Evolutionary conservation across 2,797 vertebrate species (phyloP), one percentile per base, ranked within the genome.

Genomic region (Channa striata): DNA sequence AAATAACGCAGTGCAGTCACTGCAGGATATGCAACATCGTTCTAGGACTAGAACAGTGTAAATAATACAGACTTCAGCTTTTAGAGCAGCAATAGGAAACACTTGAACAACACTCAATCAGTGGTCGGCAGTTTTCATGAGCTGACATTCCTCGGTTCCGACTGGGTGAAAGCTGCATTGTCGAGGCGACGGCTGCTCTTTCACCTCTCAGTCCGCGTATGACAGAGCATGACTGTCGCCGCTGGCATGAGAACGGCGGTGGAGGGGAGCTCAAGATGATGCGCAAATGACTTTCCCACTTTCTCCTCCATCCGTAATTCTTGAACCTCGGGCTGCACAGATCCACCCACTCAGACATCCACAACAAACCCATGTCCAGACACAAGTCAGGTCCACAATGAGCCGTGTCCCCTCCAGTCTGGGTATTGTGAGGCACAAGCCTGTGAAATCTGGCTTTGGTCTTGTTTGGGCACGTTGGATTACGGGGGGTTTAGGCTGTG

Each of bases 151-250:
- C 64, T 68, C 8, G 3, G 49, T 56, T 72, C 61, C 52, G 72
- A 19, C 68, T 30, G 66, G 68, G 94, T 93, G 78, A 90, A 82
- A 71, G 68, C 82, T 86, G 93, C 91, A 89, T 94, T 94, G 95
- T 95, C 70, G 73, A 91, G 90, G 81, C 83, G 84, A 83, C 54
- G 84, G 86, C 70, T 71, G 68, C 84, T 85, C 82, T 77, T 77
- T 87, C 80, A 87, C 78, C 78, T 80, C 80, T 68, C 62, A 1
- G 73, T 81, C 90, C 89, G 8, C 66, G 65, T 89, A 89, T 80
- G 92, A 86, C 81, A 80, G 85, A 83, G 14, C 44, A 65, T 64
- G 74, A 58, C 62, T 61, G 30, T 4, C 19, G 90, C 95, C 95
- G 93, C 94, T 95, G 94, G 88, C 89, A 77, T 61, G 37, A 82